Evolutionary conservation across 2,797 vertebrate genomes (phyloP), one percentile per base, ranked within the genome.

Genomic region (Hypotaenidia okinawae): DNA sequence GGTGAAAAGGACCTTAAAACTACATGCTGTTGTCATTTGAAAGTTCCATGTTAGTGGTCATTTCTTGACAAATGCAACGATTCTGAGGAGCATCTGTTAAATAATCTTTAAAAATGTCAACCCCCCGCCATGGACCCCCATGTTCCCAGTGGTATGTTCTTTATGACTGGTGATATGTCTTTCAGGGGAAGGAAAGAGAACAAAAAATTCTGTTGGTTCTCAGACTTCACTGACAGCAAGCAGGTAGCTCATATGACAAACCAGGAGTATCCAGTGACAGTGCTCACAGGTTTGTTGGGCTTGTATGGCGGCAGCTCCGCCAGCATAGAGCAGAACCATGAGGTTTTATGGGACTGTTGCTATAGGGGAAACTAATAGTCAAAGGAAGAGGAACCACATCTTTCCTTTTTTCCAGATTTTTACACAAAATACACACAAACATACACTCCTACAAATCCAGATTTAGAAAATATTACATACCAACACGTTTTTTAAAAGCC

Each of bases 81-180:
- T 32, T 25, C 39, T 30, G 18, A 83, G 54, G 33, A 63, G 43
- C 27, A 39, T 51, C 54, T 76, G 11, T 55, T 68, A 41, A 77
- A n/a, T 39, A 30, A 32, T 12, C 27, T 39, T 32, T 66, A 37
- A 63, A 74, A 27, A 63, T 37, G 25, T 5, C 41, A 61, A 43
- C 15, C 14, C 5, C 12, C 9, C 19, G 3, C 16, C 1, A 1
- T 41, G 69, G 67, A 27, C 28, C 32, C 35, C 32, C 30, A 4
- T 45, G 75, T 88, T 83, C 58, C 37, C 28, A 49, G 19, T 69
- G 73, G 24, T 64, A 1, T 30, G 16, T 55, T 83, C 80, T n/a
- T 63, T 30, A 28, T 82, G 49, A 18, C 37, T 51, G 32, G 18
- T 45, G 16, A 5, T 47, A 24, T 9, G 22, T 32, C 57, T 89